Conservation (phyloP, 2,113 vertebrate genomes). For the Vidua chalybeata region DNA sequence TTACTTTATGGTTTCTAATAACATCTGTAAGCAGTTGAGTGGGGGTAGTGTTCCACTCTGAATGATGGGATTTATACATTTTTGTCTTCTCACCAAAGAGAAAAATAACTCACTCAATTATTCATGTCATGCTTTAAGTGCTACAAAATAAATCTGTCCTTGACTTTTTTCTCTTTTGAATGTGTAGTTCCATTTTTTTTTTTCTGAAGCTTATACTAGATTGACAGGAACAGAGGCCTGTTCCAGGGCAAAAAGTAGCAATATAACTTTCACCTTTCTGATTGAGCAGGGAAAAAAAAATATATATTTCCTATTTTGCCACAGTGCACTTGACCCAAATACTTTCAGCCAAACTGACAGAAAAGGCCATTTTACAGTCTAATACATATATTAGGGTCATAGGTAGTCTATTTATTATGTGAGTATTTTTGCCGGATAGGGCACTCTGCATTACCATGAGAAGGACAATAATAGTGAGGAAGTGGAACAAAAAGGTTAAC, state of each 20-base stretch:
- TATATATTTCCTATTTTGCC: neutral
- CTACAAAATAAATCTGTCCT: slow-evolving; percentile 4
- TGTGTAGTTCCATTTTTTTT: neutral
- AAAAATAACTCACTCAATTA: neutral
- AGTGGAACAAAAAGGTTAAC: neutral
- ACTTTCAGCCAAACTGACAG: neutral
- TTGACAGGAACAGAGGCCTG: neutral
- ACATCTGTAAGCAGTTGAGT: slow-evolving; percentile 6
- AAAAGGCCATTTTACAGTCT: neutral
- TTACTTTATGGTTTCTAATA: neutral
- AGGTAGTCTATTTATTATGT: neutral
- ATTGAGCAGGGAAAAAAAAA: neutral
- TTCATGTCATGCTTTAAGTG: neutral
- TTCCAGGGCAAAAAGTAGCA: neutral
- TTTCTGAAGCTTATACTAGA: neutral
- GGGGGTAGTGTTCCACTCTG: neutral
- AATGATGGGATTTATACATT: neutral
- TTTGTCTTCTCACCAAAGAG: neutral
- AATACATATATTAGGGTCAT: neutral
- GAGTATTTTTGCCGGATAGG: neutral
- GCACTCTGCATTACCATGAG: neutral
- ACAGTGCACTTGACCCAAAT: slow-evolving; percentile 5
- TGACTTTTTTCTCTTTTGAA: neutral
- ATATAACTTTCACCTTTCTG: neutral
- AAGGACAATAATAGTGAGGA: neutral